These are phyloP conservation scores for Gymnothorax javanicus DNA, from an alignment of 2,797 vertebrate genomes.

Conservation along the genomic window DNA sequence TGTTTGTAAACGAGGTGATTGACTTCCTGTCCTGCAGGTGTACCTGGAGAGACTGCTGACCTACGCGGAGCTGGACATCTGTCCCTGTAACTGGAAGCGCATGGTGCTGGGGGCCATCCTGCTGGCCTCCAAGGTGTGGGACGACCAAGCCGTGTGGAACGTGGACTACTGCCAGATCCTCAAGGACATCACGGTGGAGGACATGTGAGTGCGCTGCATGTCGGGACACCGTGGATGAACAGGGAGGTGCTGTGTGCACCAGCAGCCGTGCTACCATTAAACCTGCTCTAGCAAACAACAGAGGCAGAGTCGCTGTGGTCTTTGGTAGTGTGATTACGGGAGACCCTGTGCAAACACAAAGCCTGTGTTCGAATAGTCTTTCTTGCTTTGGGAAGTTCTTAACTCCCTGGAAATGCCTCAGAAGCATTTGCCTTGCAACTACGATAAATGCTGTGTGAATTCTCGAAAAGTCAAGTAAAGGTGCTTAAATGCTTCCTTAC, in stretches of 20 bases:
- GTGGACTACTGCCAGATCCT: slow-evolving; percentile 95
- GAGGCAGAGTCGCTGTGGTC: too few species aligned
- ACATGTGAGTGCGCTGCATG: slow-evolving; percentile 79
- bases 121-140: slow-evolving; percentile 94
- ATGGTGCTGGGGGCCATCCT: slow-evolving; percentile 92
- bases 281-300: too few species aligned
- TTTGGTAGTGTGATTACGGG: too few species aligned
- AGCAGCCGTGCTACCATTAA: neutral
- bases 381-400: too few species aligned
- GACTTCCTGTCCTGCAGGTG: slow-evolving; percentile 68
- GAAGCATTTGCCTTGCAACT: too few species aligned
- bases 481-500: too few species aligned
- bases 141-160: slow-evolving; percentile 94
- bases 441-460: too few species aligned
- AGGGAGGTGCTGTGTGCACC: neutral
- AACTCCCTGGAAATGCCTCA: too few species aligned
- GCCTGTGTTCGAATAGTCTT: too few species aligned
- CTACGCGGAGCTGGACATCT: slow-evolving; percentile 96
- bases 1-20: neutral
- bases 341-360: too few species aligned
- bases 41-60: slow-evolving; percentile 94
- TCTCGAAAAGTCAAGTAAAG: too few species aligned
- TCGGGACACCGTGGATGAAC: neutral
- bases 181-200: slow-evolving; percentile 91
- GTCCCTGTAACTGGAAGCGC: slow-evolving; percentile 93